These are phyloP conservation scores for Labrus mixtus DNA, from an alignment of 2,113 vertebrate genomes.

Conservation along the genomic window DNA sequence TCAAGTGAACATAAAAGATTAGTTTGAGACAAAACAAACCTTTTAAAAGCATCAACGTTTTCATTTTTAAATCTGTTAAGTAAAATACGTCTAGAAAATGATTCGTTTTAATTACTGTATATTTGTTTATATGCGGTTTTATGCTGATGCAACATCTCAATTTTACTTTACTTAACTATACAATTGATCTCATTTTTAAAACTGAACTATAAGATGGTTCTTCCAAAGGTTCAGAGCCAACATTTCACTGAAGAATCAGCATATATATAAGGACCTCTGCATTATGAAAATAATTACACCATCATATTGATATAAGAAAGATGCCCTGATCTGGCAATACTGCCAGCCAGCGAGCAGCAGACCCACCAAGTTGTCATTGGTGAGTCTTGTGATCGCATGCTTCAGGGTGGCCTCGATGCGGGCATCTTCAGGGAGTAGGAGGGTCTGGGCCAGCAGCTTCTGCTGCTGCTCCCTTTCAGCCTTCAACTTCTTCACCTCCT, in stretches of 20 bases:
- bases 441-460: slow-evolving; percentile 89
- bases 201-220: not conserved
- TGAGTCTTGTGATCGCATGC: slow-evolving; percentile 94
- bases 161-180: too few relatives aligned
- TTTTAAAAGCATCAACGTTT: not conserved
- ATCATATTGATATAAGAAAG: not conserved
- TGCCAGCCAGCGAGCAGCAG: not conserved
- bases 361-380: slow-evolving; percentile 93
- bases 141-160: too few relatives aligned
- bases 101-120: not conserved
- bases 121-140: not conserved
- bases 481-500: slow-evolving; percentile 89
- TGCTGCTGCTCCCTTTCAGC: slow-evolving; percentile 91
- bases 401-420: slow-evolving; percentile 91
- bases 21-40: not conserved
- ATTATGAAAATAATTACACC: not conserved
- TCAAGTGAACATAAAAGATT: not conserved
- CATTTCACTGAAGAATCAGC: too few relatives aligned
- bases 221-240: too few relatives aligned
- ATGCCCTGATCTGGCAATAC: not conserved
- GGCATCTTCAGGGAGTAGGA: slow-evolving; percentile 90
- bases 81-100: too few relatives aligned
- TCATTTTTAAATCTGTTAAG: not conserved
- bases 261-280: not conserved
- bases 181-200: too few relatives aligned